Base-by-base conservation (phyloP, 2,797 vertebrate genomes). In the Periophthalmus magnuspinnatus region DNA sequence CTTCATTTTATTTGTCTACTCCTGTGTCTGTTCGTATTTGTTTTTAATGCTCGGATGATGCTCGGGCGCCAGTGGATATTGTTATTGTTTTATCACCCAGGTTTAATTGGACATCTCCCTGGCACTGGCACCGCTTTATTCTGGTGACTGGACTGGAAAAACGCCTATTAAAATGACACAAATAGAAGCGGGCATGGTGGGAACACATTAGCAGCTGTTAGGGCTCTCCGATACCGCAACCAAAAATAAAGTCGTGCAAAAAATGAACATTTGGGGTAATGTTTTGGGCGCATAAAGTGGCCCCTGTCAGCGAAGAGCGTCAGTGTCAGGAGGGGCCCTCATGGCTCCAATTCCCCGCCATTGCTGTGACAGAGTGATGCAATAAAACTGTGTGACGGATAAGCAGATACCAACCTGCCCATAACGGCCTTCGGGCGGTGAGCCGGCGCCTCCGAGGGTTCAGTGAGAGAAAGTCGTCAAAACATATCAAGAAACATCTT, bases 321-420 rank as follows among this genome's bases (percentile, higher is more conserved):
- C 54, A 16, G 24, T 78, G 75, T 80, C 77, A 77, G 59, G 79
- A 77, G 75, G 73, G 65, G 77, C 69, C 62, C 61, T 45, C 65
- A 2, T 16, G 64, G 74, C 80, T 71, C 65, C 59, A 65, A 75
- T 65, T 80, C 76, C 80, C 77, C 33, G 24, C 2, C 32, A 77
- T 64, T 2, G 33, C 55, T 71, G 48, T 66, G 41, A 45, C 41
- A 45, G 41, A 45, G 11, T 69, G 80, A 84, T 75, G 83, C 79
- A 81, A 75, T 54, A 67, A 55, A 63, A 67, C 72, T 5, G 62
- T 3, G 62, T 7, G 22, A 33, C 65, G 72, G 80, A 82, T 84
- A 84, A 81, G 74, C 69, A 59, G 54, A 75, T 77, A 62, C 71
- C 71, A 59, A 70, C 77, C 75, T 54, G 75, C 71, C 74, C 41